Conservation (phyloP, 2,797 vertebrate species). For the Sebastes alutus region DNA sequence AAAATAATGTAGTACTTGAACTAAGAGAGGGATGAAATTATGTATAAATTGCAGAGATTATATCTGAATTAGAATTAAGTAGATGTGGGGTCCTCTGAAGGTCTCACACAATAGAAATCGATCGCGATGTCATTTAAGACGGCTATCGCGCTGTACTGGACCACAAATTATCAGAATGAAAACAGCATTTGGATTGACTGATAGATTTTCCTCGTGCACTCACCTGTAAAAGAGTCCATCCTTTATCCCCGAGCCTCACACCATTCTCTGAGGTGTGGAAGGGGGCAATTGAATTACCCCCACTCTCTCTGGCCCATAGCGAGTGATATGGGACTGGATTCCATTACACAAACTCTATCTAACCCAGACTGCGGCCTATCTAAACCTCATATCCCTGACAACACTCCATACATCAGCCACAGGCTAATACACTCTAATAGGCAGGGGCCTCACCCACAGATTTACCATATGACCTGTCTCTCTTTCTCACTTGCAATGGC, state of each 20-base stretch:
- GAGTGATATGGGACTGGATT: constrained; percentile 76
- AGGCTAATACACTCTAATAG: constrained; percentile 78
- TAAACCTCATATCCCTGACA: constrained; percentile 82
- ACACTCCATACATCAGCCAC: constrained; percentile 80
- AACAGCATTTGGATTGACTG: constrained; percentile 77
- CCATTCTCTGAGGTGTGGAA: constrained; percentile 60
- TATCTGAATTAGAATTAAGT: constrained; percentile 22
- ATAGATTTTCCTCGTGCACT: constrained; percentile 70
- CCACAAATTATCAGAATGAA: constrained; percentile 63
- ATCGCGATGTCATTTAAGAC: constrained; percentile 37
- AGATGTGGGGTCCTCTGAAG: constrained; percentile 7
- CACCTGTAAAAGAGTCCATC: constrained; percentile 72
- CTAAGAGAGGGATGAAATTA: background rate
- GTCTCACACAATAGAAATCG: constrained; percentile 22
- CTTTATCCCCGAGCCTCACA: constrained; percentile 61
- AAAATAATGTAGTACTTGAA: background rate
- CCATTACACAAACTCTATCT: constrained; percentile 82
- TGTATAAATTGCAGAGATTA: constrained; percentile 11
- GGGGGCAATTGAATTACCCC: constrained; percentile 76
- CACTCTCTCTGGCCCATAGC: constrained; percentile 57
- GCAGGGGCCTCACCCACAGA: constrained; percentile 60
- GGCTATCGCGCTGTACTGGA: constrained; percentile 17
- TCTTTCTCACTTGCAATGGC: constrained; percentile 9
- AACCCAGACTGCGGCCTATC: constrained; percentile 71
- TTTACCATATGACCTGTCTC: constrained; percentile 51